phyloP scores from a whole-genome alignment of 2,797 vertebrate species.

The Cyclopterus lumpus region DNA sequence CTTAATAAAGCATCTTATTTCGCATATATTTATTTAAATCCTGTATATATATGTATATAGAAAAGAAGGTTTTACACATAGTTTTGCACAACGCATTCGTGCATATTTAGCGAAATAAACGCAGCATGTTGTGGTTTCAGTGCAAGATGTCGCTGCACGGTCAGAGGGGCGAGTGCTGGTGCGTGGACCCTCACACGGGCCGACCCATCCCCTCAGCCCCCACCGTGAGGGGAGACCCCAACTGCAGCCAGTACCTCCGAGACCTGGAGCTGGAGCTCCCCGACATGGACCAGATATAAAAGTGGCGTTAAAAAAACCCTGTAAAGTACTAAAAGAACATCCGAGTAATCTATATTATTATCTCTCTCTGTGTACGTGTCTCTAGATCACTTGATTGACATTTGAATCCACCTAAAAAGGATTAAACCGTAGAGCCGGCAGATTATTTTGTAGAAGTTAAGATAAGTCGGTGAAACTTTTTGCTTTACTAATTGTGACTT shows the following conservation, averaged over 20 bases:
- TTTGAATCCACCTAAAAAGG: constrained; percentile 56
- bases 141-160: constrained; percentile 99
- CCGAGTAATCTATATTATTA: constrained; percentile 78
- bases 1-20: not conserved
- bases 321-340: constrained; percentile 64
- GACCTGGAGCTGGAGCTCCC: constrained; percentile 80
- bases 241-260: constrained; percentile 93
- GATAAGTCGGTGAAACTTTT: constrained; percentile 35
- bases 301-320: constrained; percentile 39
- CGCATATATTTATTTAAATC: not conserved
- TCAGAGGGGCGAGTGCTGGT: constrained; percentile 98
- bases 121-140: constrained; percentile 74
- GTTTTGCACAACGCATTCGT: not conserved
- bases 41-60: too few species aligned
- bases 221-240: constrained; percentile 93
- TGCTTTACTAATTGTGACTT: constrained; percentile 63
- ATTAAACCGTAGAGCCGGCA: constrained; percentile 51
- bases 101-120: not conserved
- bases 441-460: constrained; percentile 40
- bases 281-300: constrained; percentile 77
- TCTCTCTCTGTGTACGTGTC: constrained; percentile 63
- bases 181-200: constrained; percentile 93
- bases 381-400: constrained; percentile 57
- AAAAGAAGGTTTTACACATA: too few species aligned
- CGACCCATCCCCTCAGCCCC: constrained; percentile 90